Evolutionary conservation across 2,113 vertebrate genomes (phyloP).

Genomic region (Chionodraco myersi): DNA sequence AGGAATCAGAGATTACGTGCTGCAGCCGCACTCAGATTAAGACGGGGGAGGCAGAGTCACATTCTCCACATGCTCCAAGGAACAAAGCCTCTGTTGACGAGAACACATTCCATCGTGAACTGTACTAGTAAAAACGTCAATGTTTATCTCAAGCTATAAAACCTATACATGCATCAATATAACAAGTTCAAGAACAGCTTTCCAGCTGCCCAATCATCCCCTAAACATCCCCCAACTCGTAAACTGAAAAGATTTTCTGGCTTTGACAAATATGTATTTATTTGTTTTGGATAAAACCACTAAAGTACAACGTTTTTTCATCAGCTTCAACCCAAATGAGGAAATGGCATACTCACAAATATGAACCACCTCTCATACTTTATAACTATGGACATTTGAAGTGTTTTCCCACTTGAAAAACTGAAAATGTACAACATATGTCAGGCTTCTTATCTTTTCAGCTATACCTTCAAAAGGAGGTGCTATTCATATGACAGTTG

Average conservation of each 20-base stretch:
- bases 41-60: slow-evolving; percentile 62
- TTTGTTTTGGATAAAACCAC: slow-evolving; percentile 24
- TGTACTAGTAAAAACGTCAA: slow-evolving; percentile 38
- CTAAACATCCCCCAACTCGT: not conserved
- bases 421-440: not conserved
- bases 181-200: slow-evolving; percentile 10
- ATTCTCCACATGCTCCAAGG: slow-evolving; percentile 63
- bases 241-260: slow-evolving; percentile 13
- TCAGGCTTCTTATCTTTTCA: not conserved
- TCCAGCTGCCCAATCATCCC: not conserved
- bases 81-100: slow-evolving; percentile 75
- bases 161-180: not conserved
- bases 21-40: slow-evolving; percentile 51
- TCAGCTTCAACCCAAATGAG: slow-evolving; percentile 4
- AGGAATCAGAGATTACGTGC: slow-evolving; percentile 51
- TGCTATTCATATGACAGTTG: not conserved
- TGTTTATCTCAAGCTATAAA: slow-evolving; percentile 18
- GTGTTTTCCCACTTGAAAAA: slow-evolving; percentile 10
- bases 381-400: not conserved
- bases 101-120: slow-evolving; percentile 57
- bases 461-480: not conserved
- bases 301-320: not conserved
- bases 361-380: slow-evolving; percentile 3
- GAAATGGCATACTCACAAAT: not conserved
- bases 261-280: slow-evolving; percentile 32